Percentiles rank a stretch among this genome's conserved stretches.
Evolutionary conservation across 2,797 vertebrate genomes (phyloP).

Genomic region (Hoplostethus atlanticus): DNA sequence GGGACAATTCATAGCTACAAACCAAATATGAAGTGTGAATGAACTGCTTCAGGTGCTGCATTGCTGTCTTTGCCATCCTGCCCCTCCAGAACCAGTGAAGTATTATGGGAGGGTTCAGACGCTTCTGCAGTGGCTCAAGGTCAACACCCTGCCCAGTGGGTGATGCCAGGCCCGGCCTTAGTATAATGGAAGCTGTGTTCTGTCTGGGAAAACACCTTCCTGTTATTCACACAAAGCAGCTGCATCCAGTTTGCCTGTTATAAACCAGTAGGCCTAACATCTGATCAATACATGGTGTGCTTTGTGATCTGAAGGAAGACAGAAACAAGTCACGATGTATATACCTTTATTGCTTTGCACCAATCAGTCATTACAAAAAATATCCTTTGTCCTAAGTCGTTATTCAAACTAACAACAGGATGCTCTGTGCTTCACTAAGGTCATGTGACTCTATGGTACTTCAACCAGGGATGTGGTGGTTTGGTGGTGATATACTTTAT

Average conservation of each 20-base stretch:
- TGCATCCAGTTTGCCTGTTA: not conserved
- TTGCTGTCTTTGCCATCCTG: too few species aligned
- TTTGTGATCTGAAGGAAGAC: constrained; percentile 24
- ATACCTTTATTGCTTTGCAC: constrained; percentile 82
- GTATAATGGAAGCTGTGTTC: too few species aligned
- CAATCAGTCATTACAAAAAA: constrained; percentile 59
- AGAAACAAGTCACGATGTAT: constrained; percentile 29
- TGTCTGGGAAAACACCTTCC: not conserved
- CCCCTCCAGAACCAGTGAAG: too few species aligned
- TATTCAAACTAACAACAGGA: constrained; percentile 59
- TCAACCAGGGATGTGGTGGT: constrained; percentile 31
- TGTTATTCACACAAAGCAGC: not conserved
- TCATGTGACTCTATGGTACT: constrained; percentile 24
- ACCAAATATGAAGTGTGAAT: too few species aligned
- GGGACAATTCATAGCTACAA: too few species aligned
- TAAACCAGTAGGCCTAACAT: too few species aligned
- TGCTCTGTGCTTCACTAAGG: constrained; percentile 57
- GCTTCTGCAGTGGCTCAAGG: too few species aligned
- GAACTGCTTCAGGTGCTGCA: too few species aligned
- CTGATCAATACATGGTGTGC: too few species aligned
- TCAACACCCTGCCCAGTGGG: too few species aligned
- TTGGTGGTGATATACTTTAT: not conserved
- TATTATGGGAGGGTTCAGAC: too few species aligned
- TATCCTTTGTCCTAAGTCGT: constrained; percentile 36
- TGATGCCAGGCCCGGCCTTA: too few species aligned